Base-by-base conservation (phyloP, 2,113 vertebrate genomes). In the Heterotilapia buettikoferi region DNA sequence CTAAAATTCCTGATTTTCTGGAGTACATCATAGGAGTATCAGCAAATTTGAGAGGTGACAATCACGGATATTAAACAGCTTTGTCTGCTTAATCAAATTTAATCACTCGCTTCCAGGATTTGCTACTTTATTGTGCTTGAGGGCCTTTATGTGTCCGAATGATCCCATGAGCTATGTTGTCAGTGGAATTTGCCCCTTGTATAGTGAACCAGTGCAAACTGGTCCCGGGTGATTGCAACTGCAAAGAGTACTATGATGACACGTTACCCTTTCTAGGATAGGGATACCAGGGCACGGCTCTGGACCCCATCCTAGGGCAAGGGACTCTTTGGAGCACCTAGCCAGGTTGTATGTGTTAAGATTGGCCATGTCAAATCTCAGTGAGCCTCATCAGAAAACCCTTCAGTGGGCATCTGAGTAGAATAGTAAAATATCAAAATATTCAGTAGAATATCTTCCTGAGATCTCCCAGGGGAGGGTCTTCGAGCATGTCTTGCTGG, bases 401-500 rank as follows among this genome's bases (percentile, higher is more conserved):
- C 45, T 14, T 47, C 26, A 12, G 61, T 38, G 33, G 31, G 11
- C 36, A 71, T 71, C 36, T 43, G n/a, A 43, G n/a, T 43, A 24
- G 36, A 38, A 40, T 24, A 43, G 31, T 36, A 63, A 63, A 63
- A 36, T 63, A 1, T 63, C 59, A 36, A 36, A 63, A 63, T 1
- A 63, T n/a, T 36, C 31, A 36, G 59, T 36, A 63, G 19, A 38
- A 68, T 21, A 71, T 21, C 38, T 71, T 24, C 66, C 7, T 14
- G 36, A 6, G 12, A 71, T 43, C 66, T 43, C 66, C n/a, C n/a
- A 43, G 12, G 1, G 21, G 7, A 71, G n/a, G 36, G 10, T 38
- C 19, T 40, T 68, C 0, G 0, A 38, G 33, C 63, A 63, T 36
- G 59, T 1, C 31, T 63, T 68, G 19, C 11, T 38, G 18, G 59